Evolutionary conservation across 1,140 invertebrate species (phyloP).

Genomic region (Orius insidiosus): DNA sequence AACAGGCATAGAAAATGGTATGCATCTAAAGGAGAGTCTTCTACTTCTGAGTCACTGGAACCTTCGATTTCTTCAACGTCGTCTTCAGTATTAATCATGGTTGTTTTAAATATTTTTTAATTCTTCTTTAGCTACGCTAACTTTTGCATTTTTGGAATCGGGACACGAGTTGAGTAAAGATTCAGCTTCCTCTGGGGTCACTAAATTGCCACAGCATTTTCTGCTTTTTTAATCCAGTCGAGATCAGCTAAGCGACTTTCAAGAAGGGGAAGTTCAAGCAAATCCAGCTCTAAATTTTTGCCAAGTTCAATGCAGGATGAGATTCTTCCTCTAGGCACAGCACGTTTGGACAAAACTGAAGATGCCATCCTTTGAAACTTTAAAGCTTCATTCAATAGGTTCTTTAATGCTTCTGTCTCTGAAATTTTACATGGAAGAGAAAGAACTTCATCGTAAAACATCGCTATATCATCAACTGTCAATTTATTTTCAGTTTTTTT

Average conservation of each 20-base stretch:
- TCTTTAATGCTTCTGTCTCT: conserved; percentile 59
- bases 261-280: conserved; percentile 51
- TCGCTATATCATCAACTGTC: conserved; percentile 67
- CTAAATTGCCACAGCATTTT: too few relatives aligned
- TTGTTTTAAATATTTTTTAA: not conserved
- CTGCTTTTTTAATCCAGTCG: not conserved
- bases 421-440: conserved; percentile 70
- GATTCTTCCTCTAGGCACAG: conserved; percentile 43
- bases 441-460: conserved; percentile 75
- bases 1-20: too few relatives aligned
- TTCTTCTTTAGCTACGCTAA: not conserved
- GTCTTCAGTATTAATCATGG: not conserved
- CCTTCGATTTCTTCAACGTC: conserved; percentile 6
- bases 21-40: too few relatives aligned
- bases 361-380: conserved; percentile 30
- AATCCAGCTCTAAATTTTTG: conserved; percentile 57
- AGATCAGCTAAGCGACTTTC: conserved; percentile 19
- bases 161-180: too few relatives aligned
- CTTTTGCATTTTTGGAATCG: too few relatives aligned
- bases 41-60: not conserved
- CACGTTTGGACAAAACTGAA: conserved; percentile 35
- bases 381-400: conserved; percentile 38
- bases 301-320: conserved; percentile 59
- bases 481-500: conserved; percentile 71
- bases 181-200: too few relatives aligned